Base-by-base conservation (phyloP, 2,113 vertebrate genomes). In the Helogale parvula region DNA sequence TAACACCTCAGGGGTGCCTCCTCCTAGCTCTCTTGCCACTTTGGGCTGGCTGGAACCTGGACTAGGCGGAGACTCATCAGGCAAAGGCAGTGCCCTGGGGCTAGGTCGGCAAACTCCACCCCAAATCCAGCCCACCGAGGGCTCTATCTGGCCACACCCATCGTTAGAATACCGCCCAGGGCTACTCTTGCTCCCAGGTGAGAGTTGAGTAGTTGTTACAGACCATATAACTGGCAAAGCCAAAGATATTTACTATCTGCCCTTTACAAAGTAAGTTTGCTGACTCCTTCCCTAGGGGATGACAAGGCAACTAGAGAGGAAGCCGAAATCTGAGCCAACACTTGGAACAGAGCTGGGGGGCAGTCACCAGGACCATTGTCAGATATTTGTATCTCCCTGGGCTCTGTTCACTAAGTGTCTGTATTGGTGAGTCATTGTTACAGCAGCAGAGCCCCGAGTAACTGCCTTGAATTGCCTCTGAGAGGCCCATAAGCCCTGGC, bases 361-460 rank as follows among this genome's bases (percentile, higher is more conserved):
- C 5, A 19, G 17, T 1, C 11, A 9, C 12, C 29, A 47, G 35
- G 35, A 6, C 23, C 13, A 6, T 2, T 3, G 17, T 50, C 33
- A 71, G 16, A 9, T 38, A 13, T 35, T 11, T 15, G 14, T 8
- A 33, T 54, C 12, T 35, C 19, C 6, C 7, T 47, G 2, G 0
- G 25, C 38, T 60, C 10, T 8, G 5, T 16, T 31, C 35, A 2
- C 23, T 45, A 4, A 17, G 45, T 13, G 31, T 69, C 33, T 47
- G 21, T 10, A 0, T 14, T 0, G 45, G 35, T 38, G 16, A 69
- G 38, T 13, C 25, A 52, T 38, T 54, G 33, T n/a, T 9, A 41
- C 25, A 10, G 35, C 21, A 29, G n/a, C 5, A 11, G 10, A 14
- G 29, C 19, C 29, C 57, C 69, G 11, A 3, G 63, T 10, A 4